Evolutionary conservation across 1,140 invertebrate genomes (phyloP).

Genomic region (Sipha flava): DNA sequence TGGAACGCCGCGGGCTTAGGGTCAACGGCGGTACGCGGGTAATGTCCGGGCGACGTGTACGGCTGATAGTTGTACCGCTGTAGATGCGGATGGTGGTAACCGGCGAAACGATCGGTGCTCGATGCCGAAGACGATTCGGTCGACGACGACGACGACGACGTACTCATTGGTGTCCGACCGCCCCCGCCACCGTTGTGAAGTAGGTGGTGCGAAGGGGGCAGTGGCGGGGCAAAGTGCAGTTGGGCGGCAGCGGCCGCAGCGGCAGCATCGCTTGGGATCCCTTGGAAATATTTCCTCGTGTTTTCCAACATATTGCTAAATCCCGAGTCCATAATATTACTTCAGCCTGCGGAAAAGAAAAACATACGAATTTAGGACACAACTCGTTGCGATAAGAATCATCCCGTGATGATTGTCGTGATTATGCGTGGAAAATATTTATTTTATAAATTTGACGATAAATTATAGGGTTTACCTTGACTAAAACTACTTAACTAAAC

Average conservation of each 20-base stretch:
- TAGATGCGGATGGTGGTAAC: constrained; percentile 41
- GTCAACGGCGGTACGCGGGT: constrained; percentile 14
- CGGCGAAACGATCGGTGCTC: constrained; percentile 44
- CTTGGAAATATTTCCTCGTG: constrained; percentile 68
- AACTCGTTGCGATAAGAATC: no score
- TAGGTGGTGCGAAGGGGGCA: constrained; percentile 39
- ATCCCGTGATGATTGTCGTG: no score
- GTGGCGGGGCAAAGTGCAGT: constrained; percentile 50
- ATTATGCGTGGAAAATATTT: no score
- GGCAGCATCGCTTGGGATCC: constrained; percentile 53
- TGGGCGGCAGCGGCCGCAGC: constrained; percentile 42
- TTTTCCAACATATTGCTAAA: constrained; percentile 65
- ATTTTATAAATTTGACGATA: no score
- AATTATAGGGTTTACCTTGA: no score
- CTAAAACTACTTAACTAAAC: no score
- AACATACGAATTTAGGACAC: neutral
- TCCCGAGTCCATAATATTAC: constrained; percentile 57
- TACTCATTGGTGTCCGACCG: constrained; percentile 40
- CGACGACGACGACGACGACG: constrained; percentile 45
- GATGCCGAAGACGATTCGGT: constrained; percentile 45
- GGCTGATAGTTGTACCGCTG: constrained; percentile 7
- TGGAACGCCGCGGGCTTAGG: constrained; percentile 3
- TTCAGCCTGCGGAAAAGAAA: neutral
- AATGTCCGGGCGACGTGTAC: constrained; percentile 17
- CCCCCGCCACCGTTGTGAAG: constrained; percentile 22